Conservation (phyloP, 1,140 invertebrate species). For the Procambarus virginalis region DNA sequence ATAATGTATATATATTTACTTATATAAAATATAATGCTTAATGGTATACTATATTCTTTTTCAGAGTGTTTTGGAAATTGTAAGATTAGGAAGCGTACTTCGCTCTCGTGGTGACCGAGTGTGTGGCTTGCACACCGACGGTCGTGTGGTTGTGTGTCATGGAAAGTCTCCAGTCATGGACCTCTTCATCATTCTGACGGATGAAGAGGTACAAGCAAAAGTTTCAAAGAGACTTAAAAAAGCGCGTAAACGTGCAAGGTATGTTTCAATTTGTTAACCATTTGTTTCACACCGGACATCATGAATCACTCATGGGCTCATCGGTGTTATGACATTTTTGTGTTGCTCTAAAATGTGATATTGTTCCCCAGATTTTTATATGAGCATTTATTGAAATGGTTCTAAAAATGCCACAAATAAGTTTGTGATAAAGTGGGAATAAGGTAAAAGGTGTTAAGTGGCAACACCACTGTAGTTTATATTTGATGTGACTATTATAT, state of each 20-base stretch:
- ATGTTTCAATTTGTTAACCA: background rate
- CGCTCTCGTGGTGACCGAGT: slow-evolving; percentile 85
- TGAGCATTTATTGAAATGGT: no score
- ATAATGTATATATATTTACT: background rate
- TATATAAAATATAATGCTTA: background rate
- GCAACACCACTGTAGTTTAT: no score
- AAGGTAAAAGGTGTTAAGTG: no score
- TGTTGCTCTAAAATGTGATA: no score
- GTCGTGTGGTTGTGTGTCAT: slow-evolving; percentile 85
- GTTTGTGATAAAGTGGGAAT: no score
- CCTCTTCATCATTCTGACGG: slow-evolving; percentile 85
- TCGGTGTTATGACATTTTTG: no score
- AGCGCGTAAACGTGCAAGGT: slow-evolving; percentile 73
- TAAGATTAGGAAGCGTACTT: slow-evolving; percentile 82
- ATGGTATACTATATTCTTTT: background rate
- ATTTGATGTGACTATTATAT: no score
- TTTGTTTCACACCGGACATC: background rate
- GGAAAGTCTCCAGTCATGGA: slow-evolving; percentile 88
- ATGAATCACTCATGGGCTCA: no score
- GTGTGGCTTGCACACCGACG: slow-evolving; percentile 80
- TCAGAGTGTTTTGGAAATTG: slow-evolving; percentile 57
- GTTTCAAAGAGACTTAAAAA: slow-evolving; percentile 87
- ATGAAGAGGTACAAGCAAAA: slow-evolving; percentile 82
- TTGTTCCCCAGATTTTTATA: no score
- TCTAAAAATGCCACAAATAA: no score